These are phyloP conservation scores for Colletes gigas DNA, from an alignment of 1,140 invertebrate genomes.

Conservation along the genomic window DNA sequence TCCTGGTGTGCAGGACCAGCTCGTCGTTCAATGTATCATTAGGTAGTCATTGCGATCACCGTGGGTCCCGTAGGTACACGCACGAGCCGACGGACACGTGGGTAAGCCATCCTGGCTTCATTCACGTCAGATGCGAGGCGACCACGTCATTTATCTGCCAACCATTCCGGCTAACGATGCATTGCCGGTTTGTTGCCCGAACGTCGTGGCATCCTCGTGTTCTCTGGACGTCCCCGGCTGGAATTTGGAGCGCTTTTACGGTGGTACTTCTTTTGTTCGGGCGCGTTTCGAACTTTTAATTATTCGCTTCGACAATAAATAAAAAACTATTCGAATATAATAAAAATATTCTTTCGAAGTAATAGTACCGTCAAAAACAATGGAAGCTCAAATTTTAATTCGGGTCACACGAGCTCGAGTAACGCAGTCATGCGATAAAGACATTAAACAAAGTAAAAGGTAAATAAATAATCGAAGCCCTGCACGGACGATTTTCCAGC, in stretches of 20 bases:
- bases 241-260: conserved; percentile 30
- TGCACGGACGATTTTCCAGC: too few relatives aligned
- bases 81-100: conserved; percentile 48
- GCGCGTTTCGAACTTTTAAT: background rate
- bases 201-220: conserved; percentile 39
- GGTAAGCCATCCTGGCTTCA: conserved; percentile 73
- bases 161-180: conserved; percentile 72
- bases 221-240: conserved; percentile 16
- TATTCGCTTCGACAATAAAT: too few relatives aligned
- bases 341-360: too few relatives aligned
- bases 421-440: too few relatives aligned
- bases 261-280: too few relatives aligned
- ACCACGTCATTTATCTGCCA: conserved; percentile 76
- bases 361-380: too few relatives aligned
- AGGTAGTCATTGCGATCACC: conserved; percentile 72
- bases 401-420: too few relatives aligned
- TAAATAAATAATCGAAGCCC: too few relatives aligned
- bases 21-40: conserved; percentile 72
- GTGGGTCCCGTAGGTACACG: conserved; percentile 45
- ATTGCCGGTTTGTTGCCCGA: conserved; percentile 65
- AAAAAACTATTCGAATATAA: too few relatives aligned
- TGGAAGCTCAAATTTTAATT: too few relatives aligned
- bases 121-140: conserved; percentile 75
- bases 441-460: too few relatives aligned
- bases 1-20: conserved; percentile 27